Conservation (phyloP, 2,113 vertebrate genomes). For the Prionailurus viverrinus region DNA sequence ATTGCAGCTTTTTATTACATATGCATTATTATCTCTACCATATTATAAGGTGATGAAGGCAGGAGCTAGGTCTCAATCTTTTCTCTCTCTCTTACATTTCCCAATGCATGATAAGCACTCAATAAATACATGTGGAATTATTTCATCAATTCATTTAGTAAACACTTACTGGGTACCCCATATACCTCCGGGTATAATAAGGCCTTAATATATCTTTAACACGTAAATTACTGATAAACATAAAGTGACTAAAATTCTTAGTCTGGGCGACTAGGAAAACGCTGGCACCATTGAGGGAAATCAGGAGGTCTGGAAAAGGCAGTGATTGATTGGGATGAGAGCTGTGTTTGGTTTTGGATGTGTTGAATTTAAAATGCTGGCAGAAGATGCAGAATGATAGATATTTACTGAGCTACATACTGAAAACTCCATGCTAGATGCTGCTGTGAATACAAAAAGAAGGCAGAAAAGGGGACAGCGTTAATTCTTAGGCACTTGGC, state of each 20-base stretch:
- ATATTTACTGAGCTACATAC: neutral
- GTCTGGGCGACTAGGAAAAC: neutral
- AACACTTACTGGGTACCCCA: neutral
- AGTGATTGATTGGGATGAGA: neutral
- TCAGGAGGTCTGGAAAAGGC: neutral
- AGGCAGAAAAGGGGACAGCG: neutral
- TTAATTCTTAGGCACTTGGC: slow-evolving; percentile 23
- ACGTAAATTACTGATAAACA: slow-evolving; percentile 39
- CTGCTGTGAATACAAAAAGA: neutral
- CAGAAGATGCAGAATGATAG: slow-evolving; percentile 9
- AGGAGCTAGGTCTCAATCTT: neutral
- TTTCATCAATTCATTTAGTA: slow-evolving; percentile 35
- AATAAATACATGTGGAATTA: slow-evolving; percentile 19
- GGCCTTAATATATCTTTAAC: slow-evolving; percentile 11
- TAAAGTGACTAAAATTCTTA: slow-evolving; percentile 19
- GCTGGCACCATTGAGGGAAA: slow-evolving; percentile 1
- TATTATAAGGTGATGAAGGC: neutral
- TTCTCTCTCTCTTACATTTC: slow-evolving; percentile 19
- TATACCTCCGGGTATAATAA: neutral
- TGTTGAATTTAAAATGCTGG: slow-evolving; percentile 17
- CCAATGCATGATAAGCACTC: neutral
- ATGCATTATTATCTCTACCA: neutral
- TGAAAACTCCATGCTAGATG: neutral
- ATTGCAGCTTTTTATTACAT: neutral
- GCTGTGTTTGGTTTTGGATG: neutral